Evolutionary conservation across 2,888 invertebrate species (phyloP).

Genomic region (Macrophya alboannulata): DNA sequence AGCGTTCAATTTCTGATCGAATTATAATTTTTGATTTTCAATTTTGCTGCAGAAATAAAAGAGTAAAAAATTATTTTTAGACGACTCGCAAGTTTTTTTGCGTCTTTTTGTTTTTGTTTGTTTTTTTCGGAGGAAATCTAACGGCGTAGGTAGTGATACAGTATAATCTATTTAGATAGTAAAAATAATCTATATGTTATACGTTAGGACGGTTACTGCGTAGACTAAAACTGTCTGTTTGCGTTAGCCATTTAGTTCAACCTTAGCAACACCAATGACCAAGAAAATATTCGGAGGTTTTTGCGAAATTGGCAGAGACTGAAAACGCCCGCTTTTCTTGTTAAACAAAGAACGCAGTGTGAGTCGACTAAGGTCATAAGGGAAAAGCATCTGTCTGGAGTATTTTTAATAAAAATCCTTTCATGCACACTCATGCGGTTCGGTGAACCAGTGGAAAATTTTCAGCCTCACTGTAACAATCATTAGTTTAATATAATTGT

Average conservation of each 20-base stretch:
- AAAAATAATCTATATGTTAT: constrained; percentile 40
- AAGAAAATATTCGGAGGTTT: constrained; percentile 42
- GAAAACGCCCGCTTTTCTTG: constrained; percentile 55
- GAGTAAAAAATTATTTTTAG: not conserved
- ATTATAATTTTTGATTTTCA: not conserved
- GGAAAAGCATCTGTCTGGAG: constrained; percentile 57
- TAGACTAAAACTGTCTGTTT: constrained; percentile 32
- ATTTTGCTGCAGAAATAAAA: not conserved
- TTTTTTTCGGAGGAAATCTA: not conserved
- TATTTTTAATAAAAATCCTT: constrained; percentile 62
- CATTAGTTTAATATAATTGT: not conserved
- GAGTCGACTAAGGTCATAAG: constrained; percentile 62
- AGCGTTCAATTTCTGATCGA: not conserved
- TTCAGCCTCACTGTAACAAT: constrained; percentile 36
- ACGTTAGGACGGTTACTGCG: constrained; percentile 36
- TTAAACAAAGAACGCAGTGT: constrained; percentile 44
- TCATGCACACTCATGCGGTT: constrained; percentile 32
- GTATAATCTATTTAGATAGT: constrained; percentile 35
- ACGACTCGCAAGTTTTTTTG: not conserved
- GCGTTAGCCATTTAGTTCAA: not conserved
- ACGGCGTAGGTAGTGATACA: constrained; percentile 21
- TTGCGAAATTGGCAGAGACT: constrained; percentile 67
- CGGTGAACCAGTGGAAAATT: constrained; percentile 52
- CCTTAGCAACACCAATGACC: constrained; percentile 6
- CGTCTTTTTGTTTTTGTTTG: constrained; percentile 4